Evolutionary conservation across 2,888 invertebrate species (phyloP).

Genomic region (Selenia dentaria): DNA sequence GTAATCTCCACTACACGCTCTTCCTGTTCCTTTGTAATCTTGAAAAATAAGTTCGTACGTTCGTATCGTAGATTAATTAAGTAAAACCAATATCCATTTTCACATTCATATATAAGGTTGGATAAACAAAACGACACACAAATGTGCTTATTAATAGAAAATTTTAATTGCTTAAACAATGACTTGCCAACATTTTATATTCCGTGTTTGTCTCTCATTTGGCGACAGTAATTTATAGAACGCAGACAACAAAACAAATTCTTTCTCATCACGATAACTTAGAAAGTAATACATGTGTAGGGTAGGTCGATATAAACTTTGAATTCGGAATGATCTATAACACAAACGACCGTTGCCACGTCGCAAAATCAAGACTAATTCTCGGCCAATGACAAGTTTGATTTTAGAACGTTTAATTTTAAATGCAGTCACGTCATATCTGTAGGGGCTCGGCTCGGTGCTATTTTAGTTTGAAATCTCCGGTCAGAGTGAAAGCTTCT

Average conservation of each 20-base stretch:
- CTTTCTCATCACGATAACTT: conserved; percentile 2
- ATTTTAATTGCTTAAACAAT: not conserved
- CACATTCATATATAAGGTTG: too few species aligned
- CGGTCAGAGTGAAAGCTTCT: conserved; percentile 36
- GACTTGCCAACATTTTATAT: not conserved
- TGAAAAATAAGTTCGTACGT: too few species aligned
- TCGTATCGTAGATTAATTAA: too few species aligned
- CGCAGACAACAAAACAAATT: not conserved
- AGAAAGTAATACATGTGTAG: too few species aligned
- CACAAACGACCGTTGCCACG: too few species aligned
- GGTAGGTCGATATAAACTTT: too few species aligned
- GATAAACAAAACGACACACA: too few species aligned
- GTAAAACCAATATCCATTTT: too few species aligned
- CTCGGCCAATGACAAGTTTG: conserved; percentile 42
- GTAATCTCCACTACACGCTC: too few species aligned
- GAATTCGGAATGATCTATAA: too few species aligned
- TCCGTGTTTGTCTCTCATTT: conserved; percentile 1
- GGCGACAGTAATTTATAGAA: conserved; percentile 1
- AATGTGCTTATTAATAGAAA: too few species aligned
- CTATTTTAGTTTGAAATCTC: conserved; percentile 33
- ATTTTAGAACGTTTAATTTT: conserved; percentile 45
- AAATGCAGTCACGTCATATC: conserved; percentile 48
- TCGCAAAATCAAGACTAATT: conserved; percentile 32
- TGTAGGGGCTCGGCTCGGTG: conserved; percentile 56
- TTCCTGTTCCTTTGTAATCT: too few species aligned